Evolutionary conservation across 2,888 invertebrate genomes (phyloP).

Genomic region (Stenodera caucasica): DNA sequence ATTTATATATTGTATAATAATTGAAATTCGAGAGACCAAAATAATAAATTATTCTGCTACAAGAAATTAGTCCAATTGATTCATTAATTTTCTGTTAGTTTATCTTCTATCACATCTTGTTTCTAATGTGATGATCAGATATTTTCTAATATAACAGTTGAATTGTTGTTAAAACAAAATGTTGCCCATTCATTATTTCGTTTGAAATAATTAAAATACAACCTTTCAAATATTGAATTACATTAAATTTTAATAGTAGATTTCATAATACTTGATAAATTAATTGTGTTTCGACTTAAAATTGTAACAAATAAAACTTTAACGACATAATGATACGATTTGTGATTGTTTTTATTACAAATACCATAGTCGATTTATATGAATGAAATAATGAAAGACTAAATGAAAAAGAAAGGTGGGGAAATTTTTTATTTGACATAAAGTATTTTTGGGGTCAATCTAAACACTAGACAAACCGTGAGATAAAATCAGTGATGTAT

Average conservation of each 20-base stretch:
- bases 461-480: not conserved
- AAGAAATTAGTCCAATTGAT: not conserved
- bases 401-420: not conserved
- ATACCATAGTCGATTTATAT: not conserved
- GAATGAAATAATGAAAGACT: not conserved
- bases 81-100: not conserved
- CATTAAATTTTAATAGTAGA: not conserved
- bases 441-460: constrained; percentile 3
- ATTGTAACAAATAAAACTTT: no score
- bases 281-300: not conserved
- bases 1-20: no score
- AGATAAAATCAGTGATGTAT: not conserved
- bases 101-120: not conserved
- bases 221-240: not conserved
- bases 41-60: no score
- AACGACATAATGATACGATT: no score
- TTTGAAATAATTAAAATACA: not conserved
- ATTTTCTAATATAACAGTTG: not conserved
- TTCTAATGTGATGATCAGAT: not conserved
- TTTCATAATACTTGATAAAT: not conserved
- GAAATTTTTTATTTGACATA: not conserved
- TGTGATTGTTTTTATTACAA: no score
- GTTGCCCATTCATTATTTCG: not conserved
- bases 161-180: not conserved
- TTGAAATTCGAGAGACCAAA: no score